phyloP scores from a whole-genome alignment of 1,140 invertebrate genomes.

The Cepaea nemoralis region DNA sequence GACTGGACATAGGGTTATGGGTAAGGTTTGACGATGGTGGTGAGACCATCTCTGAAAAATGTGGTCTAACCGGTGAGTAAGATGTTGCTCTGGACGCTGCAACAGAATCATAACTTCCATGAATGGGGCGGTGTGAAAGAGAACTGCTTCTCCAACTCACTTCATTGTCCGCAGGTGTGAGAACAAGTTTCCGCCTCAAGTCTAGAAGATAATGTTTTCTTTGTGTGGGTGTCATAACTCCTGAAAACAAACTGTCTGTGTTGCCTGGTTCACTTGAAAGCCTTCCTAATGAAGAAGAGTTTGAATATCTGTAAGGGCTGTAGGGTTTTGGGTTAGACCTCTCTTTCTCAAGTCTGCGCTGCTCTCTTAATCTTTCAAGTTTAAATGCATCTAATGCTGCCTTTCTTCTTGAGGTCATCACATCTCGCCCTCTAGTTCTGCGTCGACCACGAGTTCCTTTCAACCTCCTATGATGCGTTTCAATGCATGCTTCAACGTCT shows the following conservation, averaged over 20 bases:
- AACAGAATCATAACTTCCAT: not conserved
- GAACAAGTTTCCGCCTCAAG: slow-evolving; percentile 52
- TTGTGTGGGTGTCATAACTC: slow-evolving; percentile 55
- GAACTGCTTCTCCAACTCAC: slow-evolving; percentile 37
- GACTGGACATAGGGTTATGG: not conserved
- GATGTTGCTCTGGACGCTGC: slow-evolving; percentile 29
- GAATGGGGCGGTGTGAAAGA: slow-evolving; percentile 7
- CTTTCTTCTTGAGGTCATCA: slow-evolving; percentile 46
- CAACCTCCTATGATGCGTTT: slow-evolving; percentile 48
- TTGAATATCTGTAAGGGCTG: slow-evolving; percentile 5
- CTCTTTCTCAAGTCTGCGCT: slow-evolving; percentile 44
- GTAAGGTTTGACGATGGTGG: slow-evolving; percentile 9
- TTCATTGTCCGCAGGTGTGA: slow-evolving; percentile 48
- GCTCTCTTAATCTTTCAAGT: slow-evolving; percentile 57
- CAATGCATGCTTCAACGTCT: slow-evolving; percentile 53
- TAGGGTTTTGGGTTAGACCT: slow-evolving; percentile 5
- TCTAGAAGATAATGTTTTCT: slow-evolving; percentile 52
- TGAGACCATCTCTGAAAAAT: no score
- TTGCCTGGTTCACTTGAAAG: slow-evolving; percentile 8
- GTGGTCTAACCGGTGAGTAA: slow-evolving; percentile 27
- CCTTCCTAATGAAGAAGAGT: slow-evolving; percentile 28
- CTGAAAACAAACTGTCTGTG: not conserved
- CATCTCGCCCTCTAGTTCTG: slow-evolving; percentile 49
- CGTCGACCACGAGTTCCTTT: slow-evolving; percentile 50
- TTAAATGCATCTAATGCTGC: slow-evolving; percentile 65